Base-by-base conservation (phyloP, 2,797 vertebrate genomes). In the Acrossocheilus wenchowensis region DNA sequence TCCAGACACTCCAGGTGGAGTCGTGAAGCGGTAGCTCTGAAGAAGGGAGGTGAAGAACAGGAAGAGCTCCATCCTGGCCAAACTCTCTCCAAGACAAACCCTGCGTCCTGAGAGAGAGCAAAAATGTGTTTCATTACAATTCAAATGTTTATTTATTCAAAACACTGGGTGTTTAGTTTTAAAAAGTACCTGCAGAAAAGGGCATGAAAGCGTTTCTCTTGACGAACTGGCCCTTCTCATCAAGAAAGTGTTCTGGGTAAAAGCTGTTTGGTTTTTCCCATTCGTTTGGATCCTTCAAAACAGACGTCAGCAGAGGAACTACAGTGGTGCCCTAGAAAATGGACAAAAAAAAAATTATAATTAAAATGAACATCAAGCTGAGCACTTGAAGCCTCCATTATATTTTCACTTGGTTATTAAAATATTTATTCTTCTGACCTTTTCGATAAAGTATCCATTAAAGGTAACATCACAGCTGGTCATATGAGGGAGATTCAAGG, bases 21-120 rank as follows among this genome's bases (percentile, higher is more conserved):
- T 90, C 0, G 88, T 90, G 88, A 96, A 95, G 75, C 88, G 80
- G 85, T 95, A 95, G 86, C 71, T 94, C 86, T 94, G 93, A 30
- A 96, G 91, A 69, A 96, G 90, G 5, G 94, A 93, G 0, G 92
- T 77, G 5, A 96, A 96, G 90, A 95, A 95, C 80, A 96, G 90
- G 81, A 96, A 96, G 79, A 96, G 90, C 86, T 96, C 94, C 93
- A 94, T 95, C 83, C 85, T 95, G 89, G 95, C 95, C 82, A 94
- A 92, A 79, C 94, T 91, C 90, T 95, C 94, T 17, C 95, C 95
- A 60, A 92, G 48, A 66, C 94, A 96, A 88, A 88, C 89, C 30
- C 92, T 90, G 77, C 82, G 85, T 30, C 94, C 95, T 95, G 43
- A 75, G 50, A 84, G 23, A 17, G 50, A 7, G n/a, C 5, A 10